These are phyloP conservation scores for Brachionus rotundiformis DNA, from an alignment of 1,140 invertebrate genomes.

Conservation along the genomic window DNA sequence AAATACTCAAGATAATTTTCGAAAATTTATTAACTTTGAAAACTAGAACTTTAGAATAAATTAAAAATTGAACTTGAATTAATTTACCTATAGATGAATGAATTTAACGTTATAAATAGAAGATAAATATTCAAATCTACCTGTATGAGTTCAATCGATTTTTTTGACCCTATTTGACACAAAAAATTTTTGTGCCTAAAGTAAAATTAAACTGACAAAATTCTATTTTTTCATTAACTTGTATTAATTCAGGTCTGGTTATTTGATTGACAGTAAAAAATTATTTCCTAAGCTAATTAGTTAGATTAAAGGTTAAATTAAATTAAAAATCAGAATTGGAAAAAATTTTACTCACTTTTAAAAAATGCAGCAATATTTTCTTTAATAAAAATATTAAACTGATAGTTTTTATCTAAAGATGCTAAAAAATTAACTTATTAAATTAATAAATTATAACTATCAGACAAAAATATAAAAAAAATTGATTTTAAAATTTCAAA, in stretches of 20 bases:
- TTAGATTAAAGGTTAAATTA: not conserved
- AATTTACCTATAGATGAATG: constrained; percentile 14
- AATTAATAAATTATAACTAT: no score
- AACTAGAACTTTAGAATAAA: constrained; percentile 44
- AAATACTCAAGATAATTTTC: not conserved
- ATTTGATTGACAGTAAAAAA: not conserved
- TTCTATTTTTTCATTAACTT: not conserved
- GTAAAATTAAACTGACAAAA: constrained; percentile 16
- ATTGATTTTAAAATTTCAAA: no score
- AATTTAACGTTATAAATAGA: constrained; percentile 13
- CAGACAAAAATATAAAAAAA: no score
- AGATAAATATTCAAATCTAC: constrained; percentile 11
- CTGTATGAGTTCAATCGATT: constrained; percentile 1
- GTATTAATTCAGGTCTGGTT: not conserved
- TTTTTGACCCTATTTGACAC: not conserved
- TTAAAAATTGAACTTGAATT: constrained; percentile 39
- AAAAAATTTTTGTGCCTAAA: not conserved
- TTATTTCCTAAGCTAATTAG: not conserved
- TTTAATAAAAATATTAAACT: no score
- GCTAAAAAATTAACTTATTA: no score
- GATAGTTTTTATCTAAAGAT: no score
- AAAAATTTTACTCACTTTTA: no score
- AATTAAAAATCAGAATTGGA: no score
- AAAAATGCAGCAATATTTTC: no score
- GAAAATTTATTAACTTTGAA: constrained; percentile 16